Evolutionary conservation across 2,797 vertebrate species (phyloP).

Genomic region (Linurgus olivaceus): DNA sequence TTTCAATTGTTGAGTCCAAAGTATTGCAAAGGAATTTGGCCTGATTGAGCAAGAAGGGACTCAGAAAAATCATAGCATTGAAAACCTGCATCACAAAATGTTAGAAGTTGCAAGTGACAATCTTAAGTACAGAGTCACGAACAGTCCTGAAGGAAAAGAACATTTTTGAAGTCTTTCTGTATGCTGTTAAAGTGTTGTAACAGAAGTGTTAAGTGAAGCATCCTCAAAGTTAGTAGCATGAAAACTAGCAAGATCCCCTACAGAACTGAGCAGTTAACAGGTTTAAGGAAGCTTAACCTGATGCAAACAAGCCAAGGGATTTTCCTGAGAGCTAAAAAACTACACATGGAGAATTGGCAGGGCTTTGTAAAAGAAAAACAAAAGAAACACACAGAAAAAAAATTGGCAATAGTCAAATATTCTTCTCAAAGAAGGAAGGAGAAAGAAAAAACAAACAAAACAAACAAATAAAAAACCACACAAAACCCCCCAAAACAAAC

Average conservation of each 20-base stretch:
- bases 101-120: not conserved
- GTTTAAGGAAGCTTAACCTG: not conserved
- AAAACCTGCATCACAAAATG: not conserved
- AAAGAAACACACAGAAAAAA: not conserved
- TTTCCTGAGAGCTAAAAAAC: not conserved
- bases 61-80: not conserved
- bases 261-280: not conserved
- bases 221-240: not conserved
- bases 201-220: not conserved
- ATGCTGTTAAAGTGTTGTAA: not conserved
- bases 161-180: not conserved
- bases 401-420: not conserved
- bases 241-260: not conserved
- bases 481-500: not conserved
- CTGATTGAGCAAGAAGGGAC: not conserved
- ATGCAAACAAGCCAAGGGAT: not conserved
- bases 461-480: not conserved
- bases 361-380: not conserved
- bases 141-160: not conserved
- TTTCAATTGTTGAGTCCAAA: not conserved
- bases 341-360: not conserved
- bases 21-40: not conserved
- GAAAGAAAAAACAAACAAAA: not conserved
- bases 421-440: not conserved
- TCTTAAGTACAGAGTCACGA: not conserved